A percentile compares a stretch with the other conserved stretches of the same genome.
Conservation (phyloP, 2,797 vertebrate species). For the Emys orbicularis region DNA sequence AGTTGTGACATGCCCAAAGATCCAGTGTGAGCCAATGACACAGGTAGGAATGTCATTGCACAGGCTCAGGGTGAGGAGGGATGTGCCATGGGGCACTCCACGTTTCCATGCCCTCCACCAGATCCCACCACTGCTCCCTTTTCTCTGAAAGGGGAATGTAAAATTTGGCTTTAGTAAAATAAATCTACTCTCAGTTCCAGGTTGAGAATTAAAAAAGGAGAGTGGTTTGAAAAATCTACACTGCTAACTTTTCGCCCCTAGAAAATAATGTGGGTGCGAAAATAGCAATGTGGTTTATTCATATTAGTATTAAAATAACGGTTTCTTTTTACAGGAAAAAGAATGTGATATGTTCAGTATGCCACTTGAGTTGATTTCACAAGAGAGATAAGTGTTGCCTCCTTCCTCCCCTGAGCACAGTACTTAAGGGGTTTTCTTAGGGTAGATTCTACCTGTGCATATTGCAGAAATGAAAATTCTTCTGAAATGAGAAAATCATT, state of each 20-base stretch:
- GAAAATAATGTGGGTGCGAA: not conserved
- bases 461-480: not conserved
- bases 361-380: accelerated
- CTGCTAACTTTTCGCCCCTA: not conserved
- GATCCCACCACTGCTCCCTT: accelerated
- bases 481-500: not conserved
- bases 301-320: not conserved
- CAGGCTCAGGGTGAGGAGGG: not conserved
- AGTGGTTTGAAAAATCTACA: constrained; percentile 20
- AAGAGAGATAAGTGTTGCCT: not conserved
- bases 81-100: not conserved
- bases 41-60: not conserved
- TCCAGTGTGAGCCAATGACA: not conserved
- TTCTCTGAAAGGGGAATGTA: accelerated
- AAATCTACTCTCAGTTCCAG: not conserved
- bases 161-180: not conserved
- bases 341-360: accelerated
- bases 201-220: not conserved
- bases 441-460: not conserved
- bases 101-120: not conserved
- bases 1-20: not conserved
- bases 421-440: not conserved
- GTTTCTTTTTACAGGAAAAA: not conserved
- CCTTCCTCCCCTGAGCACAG: accelerated
- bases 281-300: not conserved